Evolutionary conservation across 2,888 invertebrate genomes (phyloP), one percentile per base, ranked within the genome.

Genomic region (Tanypteryx hageni): DNA sequence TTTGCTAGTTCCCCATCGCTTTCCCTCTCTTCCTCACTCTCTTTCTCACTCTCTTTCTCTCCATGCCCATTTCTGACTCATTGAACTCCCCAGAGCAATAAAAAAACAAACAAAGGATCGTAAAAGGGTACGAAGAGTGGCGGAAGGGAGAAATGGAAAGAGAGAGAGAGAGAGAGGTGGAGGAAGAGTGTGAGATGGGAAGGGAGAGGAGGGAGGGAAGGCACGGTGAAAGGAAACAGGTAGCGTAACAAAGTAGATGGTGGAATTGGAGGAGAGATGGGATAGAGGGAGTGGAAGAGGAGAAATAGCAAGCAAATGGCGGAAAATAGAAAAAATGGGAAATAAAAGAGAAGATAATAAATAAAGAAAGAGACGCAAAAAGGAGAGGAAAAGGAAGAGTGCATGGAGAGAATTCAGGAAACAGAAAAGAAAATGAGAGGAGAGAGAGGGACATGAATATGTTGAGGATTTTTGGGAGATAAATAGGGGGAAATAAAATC

Each of bases 51-150:
- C 57, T 18, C 18, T 83, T 16, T 18, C 56, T n/a, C 83, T 83
- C 44, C 44, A 83, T 57, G 18, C 57, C 83, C 83, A 22, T 83
- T 83, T 83, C 83, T 83, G 56, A 83, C 56, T n/a, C 83, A 83
- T 83, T 83, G 56, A 56, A 11, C 83, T 18, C n/a, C 56, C 83
- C 2, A 83, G n/a, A 83, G 18, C 83, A 83, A 83, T 83, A 83
- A 83, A 56, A 83, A 83, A 83, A 56, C 57, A 57, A 83, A 44
- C 16, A 57, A 57, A 13, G 9, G 31, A n/a, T 18, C 56, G 3
- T n/a, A 0, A 18, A 82, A 82, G 82, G 82, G 14, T 57, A 83
- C 44, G 83, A 56, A 7, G 57, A 57, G 57, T 44, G 44, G 44
- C 44, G 44, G 44, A 44, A 44, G 44, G 56, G 14, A 56, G 11